phyloP scores from a whole-genome alignment of 2,888 invertebrate genomes.

The Poecilus cupreus region DNA sequence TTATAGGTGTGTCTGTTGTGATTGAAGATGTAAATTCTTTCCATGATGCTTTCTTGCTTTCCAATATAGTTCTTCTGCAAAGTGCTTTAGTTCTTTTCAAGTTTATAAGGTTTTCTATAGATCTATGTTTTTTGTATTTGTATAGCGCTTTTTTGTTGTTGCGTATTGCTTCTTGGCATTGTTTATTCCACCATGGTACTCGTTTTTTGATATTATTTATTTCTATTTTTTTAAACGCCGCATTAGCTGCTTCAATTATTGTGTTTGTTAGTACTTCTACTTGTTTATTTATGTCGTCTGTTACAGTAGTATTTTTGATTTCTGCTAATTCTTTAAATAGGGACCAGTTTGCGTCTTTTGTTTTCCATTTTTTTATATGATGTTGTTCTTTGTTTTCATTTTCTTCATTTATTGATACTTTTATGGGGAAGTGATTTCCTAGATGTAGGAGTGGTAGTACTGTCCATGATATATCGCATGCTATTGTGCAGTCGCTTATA shows the following conservation, averaged over 20 bases:
- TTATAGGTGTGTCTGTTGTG: not conserved
- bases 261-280: not conserved
- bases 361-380: slow-evolving; percentile 3
- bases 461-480: not conserved
- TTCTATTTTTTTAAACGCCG: not conserved
- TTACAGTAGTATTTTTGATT: not conserved
- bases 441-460: not conserved
- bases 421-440: slow-evolving; percentile 35
- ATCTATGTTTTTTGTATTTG: slow-evolving; percentile 25
- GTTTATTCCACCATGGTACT: slow-evolving; percentile 36
- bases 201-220: not conserved
- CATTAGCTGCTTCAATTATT: slow-evolving; percentile 10
- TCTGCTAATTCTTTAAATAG: not conserved
- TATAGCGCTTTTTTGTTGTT: slow-evolving; percentile 6
- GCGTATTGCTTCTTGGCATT: slow-evolving; percentile 16
- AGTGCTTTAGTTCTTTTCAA: not conserved
- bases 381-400: no score
- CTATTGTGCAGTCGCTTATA: not conserved
- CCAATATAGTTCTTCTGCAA: not conserved
- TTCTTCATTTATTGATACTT: not conserved
- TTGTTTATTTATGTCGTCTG: not conserved
- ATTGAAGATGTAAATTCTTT: not conserved
- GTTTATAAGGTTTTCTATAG: not conserved
- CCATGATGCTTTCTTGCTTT: slow-evolving; percentile 28
- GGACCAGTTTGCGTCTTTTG: not conserved